These are phyloP conservation scores for Lamellibrachia columna DNA, from an alignment of 2,888 invertebrate species.

Conservation along the genomic window DNA sequence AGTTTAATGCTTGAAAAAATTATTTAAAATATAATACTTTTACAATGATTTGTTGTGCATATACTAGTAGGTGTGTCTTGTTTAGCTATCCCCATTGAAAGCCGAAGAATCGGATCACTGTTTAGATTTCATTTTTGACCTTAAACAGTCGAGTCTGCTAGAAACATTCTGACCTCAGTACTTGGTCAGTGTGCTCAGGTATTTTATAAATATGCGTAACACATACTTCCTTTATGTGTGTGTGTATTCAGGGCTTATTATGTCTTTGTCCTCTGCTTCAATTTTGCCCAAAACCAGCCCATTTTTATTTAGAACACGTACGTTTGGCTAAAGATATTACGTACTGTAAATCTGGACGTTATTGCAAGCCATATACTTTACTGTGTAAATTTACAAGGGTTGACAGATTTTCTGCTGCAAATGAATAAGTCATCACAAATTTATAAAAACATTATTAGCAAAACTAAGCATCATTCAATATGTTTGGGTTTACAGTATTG, in stretches of 20 bases:
- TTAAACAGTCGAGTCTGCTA: not conserved
- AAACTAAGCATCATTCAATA: not conserved
- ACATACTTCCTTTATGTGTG: not conserved
- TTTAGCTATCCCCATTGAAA: not conserved
- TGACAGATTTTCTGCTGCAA: not conserved
- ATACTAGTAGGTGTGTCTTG: not conserved
- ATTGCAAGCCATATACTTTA: not conserved
- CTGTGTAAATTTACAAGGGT: not conserved
- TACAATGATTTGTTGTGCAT: not conserved
- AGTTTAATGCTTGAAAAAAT: not conserved
- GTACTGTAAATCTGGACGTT: not conserved
- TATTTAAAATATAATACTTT: not conserved
- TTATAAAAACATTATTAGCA: not conserved
- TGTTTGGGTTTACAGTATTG: not conserved
- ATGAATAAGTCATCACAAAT: not conserved
- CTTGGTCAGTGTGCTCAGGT: not conserved
- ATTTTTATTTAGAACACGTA: not conserved
- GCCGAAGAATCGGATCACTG: not conserved
- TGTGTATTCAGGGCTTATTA: not conserved
- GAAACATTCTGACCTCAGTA: not conserved
- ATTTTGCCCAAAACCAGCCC: not conserved
- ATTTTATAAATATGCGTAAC: not conserved
- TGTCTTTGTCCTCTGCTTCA: not conserved
- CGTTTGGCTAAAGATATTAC: not conserved
- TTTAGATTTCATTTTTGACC: not conserved